Base-by-base conservation (phyloP, 1,140 invertebrate genomes). In the Diabrotica undecimpunctata region DNA sequence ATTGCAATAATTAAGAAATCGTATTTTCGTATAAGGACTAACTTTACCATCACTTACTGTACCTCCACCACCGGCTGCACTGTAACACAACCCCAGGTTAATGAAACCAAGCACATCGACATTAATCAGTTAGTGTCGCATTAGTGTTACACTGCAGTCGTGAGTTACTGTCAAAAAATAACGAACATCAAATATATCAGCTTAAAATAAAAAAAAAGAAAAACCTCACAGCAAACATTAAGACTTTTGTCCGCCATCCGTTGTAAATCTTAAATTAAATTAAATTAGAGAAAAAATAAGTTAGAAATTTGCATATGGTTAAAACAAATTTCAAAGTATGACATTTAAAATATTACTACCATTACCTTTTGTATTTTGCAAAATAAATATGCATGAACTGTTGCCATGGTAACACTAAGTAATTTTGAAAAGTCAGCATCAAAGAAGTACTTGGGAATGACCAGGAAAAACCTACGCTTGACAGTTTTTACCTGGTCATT, bases 101-200 rank as follows among this genome's bases (percentile, higher is more conserved):
- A 72, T 68, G 51, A 36, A 71, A 73, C 62, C 72, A 76, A 76
- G 74, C 74, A 76, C 73, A 76, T 76, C 74, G 74, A 76, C 67
- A 71, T 66, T 57, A 54, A 62, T 62, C 25, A 66, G 69, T 71
- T 71, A 71, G 69, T 68, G 69, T 71, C 69, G 69, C 69, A 71
- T 76, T 77, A 78, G 75, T 77, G 77, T 78, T 78, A 77, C 76
- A 77, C 75, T 77, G 77, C 77, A 78, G 77, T 78, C 71, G 77
- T 76, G 72, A 77, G 76, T 77, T 77, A 77, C 70, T 73, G 66
- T 72, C 70, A 70, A 77, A 73, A 70, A 74, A 74, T 66, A 67
- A 77, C 72, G 70, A 73, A 71, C 71, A 74, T 73, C 69, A 74
- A 74, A 70, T 70, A 69, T 74, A 67, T 75, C 75, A 77, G 76